These are phyloP conservation scores for Pangasius djambal DNA, from an alignment of 2,797 vertebrate species.

Conservation along the genomic window DNA sequence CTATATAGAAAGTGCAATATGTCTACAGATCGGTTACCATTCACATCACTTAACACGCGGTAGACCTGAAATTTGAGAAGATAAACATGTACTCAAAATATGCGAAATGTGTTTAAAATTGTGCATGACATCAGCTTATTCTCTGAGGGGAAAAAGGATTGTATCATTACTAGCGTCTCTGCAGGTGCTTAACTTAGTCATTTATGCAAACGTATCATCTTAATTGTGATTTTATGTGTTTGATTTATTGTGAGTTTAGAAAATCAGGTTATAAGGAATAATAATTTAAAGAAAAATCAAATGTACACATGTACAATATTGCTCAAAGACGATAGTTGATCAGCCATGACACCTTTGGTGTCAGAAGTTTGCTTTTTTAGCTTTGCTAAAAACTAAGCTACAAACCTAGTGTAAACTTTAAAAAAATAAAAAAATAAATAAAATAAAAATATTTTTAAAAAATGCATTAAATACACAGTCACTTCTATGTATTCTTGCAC, in stretches of 20 bases:
- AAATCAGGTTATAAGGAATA: slow-evolving; percentile 41
- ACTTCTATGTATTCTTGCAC: neutral
- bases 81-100: neutral
- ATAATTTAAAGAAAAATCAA: neutral
- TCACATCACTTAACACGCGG: slow-evolving; percentile 35
- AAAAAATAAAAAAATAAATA: neutral
- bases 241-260: slow-evolving; percentile 73
- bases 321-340: too few relatives aligned
- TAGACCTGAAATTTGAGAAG: slow-evolving; percentile 10
- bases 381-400: neutral
- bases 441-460: neutral
- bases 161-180: neutral
- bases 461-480: neutral
- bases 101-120: neutral
- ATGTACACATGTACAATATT: neutral
- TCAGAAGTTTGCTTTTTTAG: neutral
- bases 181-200: neutral
- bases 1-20: slow-evolving; percentile 67
- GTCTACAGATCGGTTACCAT: slow-evolving; percentile 32
- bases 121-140: neutral
- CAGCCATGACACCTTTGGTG: neutral
- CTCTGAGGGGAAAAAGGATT: neutral
- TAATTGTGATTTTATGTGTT: slow-evolving; percentile 47
- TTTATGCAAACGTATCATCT: slow-evolving; percentile 36
- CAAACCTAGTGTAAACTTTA: neutral